Percentiles rank a stretch among this genome's conserved stretches.
phyloP scores from a whole-genome alignment of 2,797 vertebrate genomes.

The Cebuella pygmaea region DNA sequence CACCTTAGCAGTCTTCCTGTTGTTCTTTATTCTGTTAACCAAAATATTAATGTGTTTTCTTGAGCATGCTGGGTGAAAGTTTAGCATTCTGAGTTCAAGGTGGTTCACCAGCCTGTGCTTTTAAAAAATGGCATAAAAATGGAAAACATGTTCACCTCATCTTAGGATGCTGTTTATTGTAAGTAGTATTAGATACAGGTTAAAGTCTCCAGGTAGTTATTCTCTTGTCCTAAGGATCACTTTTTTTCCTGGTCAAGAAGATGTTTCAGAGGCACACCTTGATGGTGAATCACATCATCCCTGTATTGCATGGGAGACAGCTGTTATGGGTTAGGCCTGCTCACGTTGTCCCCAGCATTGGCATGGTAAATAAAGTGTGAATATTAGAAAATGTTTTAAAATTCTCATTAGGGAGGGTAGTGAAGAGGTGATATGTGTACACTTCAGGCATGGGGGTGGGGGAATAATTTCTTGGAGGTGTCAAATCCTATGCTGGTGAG shows the following conservation, averaged over 20 bases:
- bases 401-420: background rate
- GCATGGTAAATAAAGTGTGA: background rate
- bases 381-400: background rate
- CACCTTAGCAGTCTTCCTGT: background rate
- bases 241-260: background rate
- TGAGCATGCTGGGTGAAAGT: background rate
- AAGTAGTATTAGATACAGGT: background rate
- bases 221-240: background rate
- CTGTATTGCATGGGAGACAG: background rate
- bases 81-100: background rate
- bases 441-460: rapidly evolving
- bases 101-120: background rate
- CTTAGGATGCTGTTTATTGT: background rate
- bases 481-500: background rate
- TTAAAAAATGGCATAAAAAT: constrained; percentile 43
- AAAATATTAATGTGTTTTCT: background rate
- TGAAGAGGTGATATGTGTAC: background rate
- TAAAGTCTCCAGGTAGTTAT: background rate
- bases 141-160: background rate
- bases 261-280: background rate
- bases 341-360: background rate
- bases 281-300: background rate
- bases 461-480: background rate
- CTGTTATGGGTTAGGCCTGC: background rate
- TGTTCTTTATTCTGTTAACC: background rate